Percentiles rank a stretch among this genome's conserved stretches.
phyloP scores from a whole-genome alignment of 2,797 vertebrate species.

The Chelmon rostratus region DNA sequence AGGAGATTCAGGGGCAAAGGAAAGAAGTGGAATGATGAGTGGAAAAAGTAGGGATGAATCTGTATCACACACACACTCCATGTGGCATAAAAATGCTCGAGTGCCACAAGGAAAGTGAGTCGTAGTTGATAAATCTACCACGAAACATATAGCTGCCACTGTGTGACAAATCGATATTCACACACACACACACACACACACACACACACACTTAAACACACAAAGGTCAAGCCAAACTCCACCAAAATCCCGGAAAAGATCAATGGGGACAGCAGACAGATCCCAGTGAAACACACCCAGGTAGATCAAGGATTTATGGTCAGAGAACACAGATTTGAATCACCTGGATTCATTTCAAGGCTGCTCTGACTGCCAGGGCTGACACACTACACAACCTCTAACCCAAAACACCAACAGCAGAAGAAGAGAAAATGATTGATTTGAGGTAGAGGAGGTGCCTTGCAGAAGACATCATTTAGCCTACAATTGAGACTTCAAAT shows the following conservation, averaged over 20 bases:
- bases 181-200: not conserved
- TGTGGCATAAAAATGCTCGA: conserved; percentile 32
- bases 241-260: conserved; percentile 11
- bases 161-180: not conserved
- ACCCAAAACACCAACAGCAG: conserved; percentile 20
- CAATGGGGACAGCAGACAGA: conserved; percentile 6
- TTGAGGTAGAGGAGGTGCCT: conserved; percentile 20
- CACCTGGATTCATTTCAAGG: conserved; percentile 8
- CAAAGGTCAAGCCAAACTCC: conserved; percentile 19
- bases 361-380: not conserved
- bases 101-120: conserved; percentile 34
- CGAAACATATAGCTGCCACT: too few species aligned
- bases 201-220: conserved; percentile 1
- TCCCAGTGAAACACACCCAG: conserved; percentile 4
- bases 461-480: conserved; percentile 7
- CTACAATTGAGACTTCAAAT: conserved; percentile 8
- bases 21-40: not conserved
- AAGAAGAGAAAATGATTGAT: conserved; percentile 37
- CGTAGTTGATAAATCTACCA: conserved; percentile 11
- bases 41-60: not conserved
- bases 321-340: conserved; percentile 1
- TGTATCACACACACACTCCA: not conserved
- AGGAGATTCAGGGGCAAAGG: not conserved
- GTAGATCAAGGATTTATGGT: not conserved
- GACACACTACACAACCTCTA: not conserved